Evolutionary conservation across 1,140 invertebrate species (phyloP), one percentile per base, ranked within the genome.

Genomic region (Heliconius hewitsoni): DNA sequence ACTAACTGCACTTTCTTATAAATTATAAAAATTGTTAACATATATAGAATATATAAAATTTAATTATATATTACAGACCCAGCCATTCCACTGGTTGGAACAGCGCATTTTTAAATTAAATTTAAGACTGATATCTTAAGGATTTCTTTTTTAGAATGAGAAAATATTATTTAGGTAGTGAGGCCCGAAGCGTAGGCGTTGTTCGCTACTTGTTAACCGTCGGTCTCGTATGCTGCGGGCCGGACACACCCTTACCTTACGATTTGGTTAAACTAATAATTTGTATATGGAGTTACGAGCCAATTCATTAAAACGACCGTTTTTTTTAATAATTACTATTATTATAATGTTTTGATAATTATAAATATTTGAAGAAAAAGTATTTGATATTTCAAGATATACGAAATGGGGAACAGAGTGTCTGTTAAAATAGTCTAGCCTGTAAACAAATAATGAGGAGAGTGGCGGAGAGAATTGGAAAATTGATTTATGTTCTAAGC

Each of bases 181-280:
- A 13, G 39, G 55, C 74, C 74, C 55, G 74, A 60, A 60, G 74
- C 55, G 52, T 75, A 75, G 74, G 74, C 74, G 74, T 75, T 55
- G n/a, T 75, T 39, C 23, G 74, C 74, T 75, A 66, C 74, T 75
- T 75, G 74, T 75, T 75, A 75, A 75, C 46, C 34, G 27, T 19
- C n/a, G 34, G 55, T 60, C n/a, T 60, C 18, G 60, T 60, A 60
- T 27, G 74, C 74, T 75, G 27, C 55, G 55, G 27, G 74, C 74
- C 16, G 11, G 74, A 60, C 74, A 75, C 74, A 75, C 74, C 74
- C 74, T 66, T 39, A 1, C n/a, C 23, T 16, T 52, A 52, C 30
- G 42, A 9, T 74, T 74, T 19, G n/a, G 73, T 74, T 74, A 23
- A 55, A 74, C n/a, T 74, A 55, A 74, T 74, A 16, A 66, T 66